phyloP scores from a whole-genome alignment of 2,888 invertebrate species.

The Pseudeuparius sepicola region DNA sequence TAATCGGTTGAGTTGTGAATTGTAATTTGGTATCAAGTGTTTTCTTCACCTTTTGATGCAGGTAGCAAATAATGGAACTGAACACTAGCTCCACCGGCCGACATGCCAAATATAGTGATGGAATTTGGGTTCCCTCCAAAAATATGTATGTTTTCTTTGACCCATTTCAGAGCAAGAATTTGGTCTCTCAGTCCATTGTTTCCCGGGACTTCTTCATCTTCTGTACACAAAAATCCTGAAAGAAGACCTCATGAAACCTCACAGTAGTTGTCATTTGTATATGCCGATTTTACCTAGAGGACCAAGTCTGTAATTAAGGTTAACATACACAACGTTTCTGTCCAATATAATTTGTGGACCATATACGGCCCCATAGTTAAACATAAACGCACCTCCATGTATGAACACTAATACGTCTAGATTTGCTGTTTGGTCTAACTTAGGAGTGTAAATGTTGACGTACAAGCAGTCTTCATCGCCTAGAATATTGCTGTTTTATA shows the following conservation, averaged over 20 bases:
- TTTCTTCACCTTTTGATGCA: slow-evolving; percentile 46
- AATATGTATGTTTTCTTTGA: slow-evolving; percentile 54
- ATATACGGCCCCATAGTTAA: slow-evolving; percentile 46
- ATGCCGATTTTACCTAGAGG: slow-evolving; percentile 43
- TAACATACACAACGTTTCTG: slow-evolving; percentile 54
- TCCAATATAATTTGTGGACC: slow-evolving; percentile 53
- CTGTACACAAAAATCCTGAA: slow-evolving; percentile 64
- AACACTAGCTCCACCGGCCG: slow-evolving; percentile 66
- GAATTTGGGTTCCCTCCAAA: slow-evolving; percentile 65
- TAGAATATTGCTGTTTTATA: slow-evolving; percentile 28
- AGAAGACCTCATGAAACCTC: slow-evolving; percentile 10
- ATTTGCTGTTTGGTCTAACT: slow-evolving; percentile 35
- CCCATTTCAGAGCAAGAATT: slow-evolving; percentile 57
- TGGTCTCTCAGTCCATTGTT: slow-evolving; percentile 71
- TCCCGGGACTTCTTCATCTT: slow-evolving; percentile 55
- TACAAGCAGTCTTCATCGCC: slow-evolving; percentile 61
- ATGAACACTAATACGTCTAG: slow-evolving; percentile 56
- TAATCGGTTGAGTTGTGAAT: not conserved
- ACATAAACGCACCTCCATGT: slow-evolving; percentile 63
- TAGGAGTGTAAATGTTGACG: slow-evolving; percentile 53
- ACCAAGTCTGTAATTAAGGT: slow-evolving; percentile 62
- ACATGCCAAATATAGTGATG: slow-evolving; percentile 58
- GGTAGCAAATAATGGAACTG: slow-evolving; percentile 62
- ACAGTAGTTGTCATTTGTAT: not conserved
- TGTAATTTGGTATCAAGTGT: not conserved